Base-by-base conservation (phyloP, 2,113 vertebrate species). In the Cinclus cinclus region DNA sequence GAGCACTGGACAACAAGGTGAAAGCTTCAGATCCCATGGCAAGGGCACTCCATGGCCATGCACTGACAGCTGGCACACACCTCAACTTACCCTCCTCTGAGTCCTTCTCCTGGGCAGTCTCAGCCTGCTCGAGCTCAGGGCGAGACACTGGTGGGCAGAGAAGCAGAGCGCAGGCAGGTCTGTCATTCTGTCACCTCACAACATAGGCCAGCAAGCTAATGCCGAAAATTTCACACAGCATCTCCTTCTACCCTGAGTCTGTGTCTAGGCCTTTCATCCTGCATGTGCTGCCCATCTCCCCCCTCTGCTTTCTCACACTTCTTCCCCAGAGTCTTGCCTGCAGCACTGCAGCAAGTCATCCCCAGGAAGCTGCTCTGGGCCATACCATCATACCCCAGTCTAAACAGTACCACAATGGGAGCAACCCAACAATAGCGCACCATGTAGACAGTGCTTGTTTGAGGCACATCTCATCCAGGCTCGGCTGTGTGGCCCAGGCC, bases 81-180 rank as follows among this genome's bases (percentile, higher is more conserved):
- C 81, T 82, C 5, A 0, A 97, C 97, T 97, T 96, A 97, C 96
- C 96, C 70, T 96, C 90, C 56, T 96, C 94, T 31, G 73, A 80
- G 46, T 97, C 95, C 81, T 95, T 95, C 76, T 97, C 87, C 89
- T 73, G 92, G 87, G 33, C 39, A 55, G 89, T 89, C 85, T 97
- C 95, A 95, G 94, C 87, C 96, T 95, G 85, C 76, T 96, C 10
- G 15, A 94, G 87, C 83, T 93, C 95, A 91, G 94, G 79, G 84
- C 13, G 7, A 95, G 93, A 94, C 95, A 93, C 95, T 97, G 87
- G 56, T 88, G 90, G 94, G 89, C 89, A 97, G 64, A 96, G 81
- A 97, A 96, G 94, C 82, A 97, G 53, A 96, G 77, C 2, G 3
- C 15, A 15, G 76, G 67, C 30, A 69, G 53, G n/a, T 94, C 69